Evolutionary conservation across 2,113 vertebrate genomes (phyloP), one percentile per base, ranked within the genome.

Genomic region (Oriolus oriolus): DNA sequence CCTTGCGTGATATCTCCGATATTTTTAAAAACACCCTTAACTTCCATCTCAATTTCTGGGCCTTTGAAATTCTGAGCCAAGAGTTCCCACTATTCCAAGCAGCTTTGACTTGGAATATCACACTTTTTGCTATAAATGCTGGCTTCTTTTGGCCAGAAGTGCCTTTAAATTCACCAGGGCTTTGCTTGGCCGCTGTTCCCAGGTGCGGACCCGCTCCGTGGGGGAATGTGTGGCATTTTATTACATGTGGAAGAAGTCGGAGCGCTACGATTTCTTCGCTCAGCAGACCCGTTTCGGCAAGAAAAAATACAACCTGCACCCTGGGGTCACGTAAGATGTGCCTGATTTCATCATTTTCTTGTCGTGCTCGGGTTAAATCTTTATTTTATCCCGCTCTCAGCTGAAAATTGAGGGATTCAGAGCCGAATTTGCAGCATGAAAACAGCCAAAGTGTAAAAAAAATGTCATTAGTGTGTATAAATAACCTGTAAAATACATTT

Each of bases 191-290:
- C 1, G 69, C 0, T 95, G 23, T 97, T 97, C 97, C 94, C 97
- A 99, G 99, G 99, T 99, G 86, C 98, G 99, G 98, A 99, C 99
- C 82, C 98, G 99, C 94, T 99, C 99, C 22, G 99, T 99, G 96
- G 99, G 99, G 89, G 99, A 99, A 94, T 99, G 99, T 98, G 99
- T 99, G 95, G 99, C 99, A 33, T 99, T 99, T 97, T 99, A 99
- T 97, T 99, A 99, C 98, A 99, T 99, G 99, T 99, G 99, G 99
- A 99, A 99, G 96, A 99, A 99, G 96, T 99, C 99, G 7, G 99
- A 99, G 97, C 99, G 98, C 96, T 99, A 99, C 35, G 99, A 99
- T 98, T 99, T 99, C 98, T 99, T 99, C 98, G 99, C 99, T 93
- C 99, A 99, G 97, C 99, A 99, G 98, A 99, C 99, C 14, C 98